These are phyloP conservation scores for Drosophila flavopinicola DNA, from an alignment of 2,888 invertebrate genomes.

Conservation along the genomic window DNA sequence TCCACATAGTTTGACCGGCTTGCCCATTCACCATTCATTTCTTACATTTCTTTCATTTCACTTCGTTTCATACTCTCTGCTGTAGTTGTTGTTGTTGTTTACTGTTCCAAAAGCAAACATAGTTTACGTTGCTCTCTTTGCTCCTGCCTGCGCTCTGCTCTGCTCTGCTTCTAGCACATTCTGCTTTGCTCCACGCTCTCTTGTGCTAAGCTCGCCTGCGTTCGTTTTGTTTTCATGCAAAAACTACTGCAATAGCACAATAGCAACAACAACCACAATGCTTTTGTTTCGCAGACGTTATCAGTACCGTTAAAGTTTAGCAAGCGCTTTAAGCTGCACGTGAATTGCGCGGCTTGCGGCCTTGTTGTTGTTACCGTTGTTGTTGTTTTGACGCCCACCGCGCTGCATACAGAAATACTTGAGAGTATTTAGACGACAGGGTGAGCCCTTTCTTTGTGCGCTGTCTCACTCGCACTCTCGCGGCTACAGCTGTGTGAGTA, in stretches of 20 bases:
- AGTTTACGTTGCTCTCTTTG: constrained; percentile 30
- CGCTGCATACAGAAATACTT: constrained; percentile 45
- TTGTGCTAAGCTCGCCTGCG: too few relatives aligned
- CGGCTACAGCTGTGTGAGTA: constrained; percentile 59
- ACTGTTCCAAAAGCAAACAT: constrained; percentile 43
- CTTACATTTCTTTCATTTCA: constrained; percentile 44
- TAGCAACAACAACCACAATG: constrained; percentile 47
- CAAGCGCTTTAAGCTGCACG: constrained; percentile 56
- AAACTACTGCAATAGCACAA: constrained; percentile 42
- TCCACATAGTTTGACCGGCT: constrained; percentile 45
- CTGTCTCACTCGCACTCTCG: constrained; percentile 9
- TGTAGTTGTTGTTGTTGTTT: constrained; percentile 30
- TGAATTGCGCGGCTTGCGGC: constrained; percentile 57
- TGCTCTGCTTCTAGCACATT: constrained; percentile 1
- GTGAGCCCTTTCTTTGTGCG: constrained; percentile 21
- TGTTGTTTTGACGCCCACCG: constrained; percentile 9
- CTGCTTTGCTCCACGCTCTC: not conserved
- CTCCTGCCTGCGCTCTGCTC: too few relatives aligned
- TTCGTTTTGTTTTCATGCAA: constrained; percentile 53
- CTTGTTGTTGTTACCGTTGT: constrained; percentile 9
- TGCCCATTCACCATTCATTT: constrained; percentile 54
- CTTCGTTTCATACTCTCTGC: constrained; percentile 21
- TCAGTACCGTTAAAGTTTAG: constrained; percentile 57
- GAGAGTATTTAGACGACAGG: constrained; percentile 17
- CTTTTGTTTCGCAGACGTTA: constrained; percentile 43